phyloP scores from a whole-genome alignment of 2,113 vertebrate species.

The Antennarius striatus region DNA sequence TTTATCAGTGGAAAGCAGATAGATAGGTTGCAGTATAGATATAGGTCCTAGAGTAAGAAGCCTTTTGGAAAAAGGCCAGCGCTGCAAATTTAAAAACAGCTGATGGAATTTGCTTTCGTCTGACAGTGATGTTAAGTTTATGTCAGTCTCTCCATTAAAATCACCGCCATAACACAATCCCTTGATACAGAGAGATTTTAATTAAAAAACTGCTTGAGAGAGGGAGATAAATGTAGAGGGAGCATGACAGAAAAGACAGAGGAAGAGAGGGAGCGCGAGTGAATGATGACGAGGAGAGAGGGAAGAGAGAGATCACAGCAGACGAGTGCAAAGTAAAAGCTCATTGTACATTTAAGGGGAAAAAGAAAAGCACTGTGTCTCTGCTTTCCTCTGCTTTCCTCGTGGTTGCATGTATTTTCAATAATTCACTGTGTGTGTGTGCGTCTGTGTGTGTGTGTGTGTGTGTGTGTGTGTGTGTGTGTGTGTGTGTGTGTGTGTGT shows the following conservation, averaged over 20 bases:
- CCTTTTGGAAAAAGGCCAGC: conserved; percentile 54
- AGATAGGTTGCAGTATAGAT: conserved; percentile 35
- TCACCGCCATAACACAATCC: conserved; percentile 64
- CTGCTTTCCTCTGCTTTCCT: conserved; percentile 31
- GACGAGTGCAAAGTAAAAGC: conserved; percentile 58
- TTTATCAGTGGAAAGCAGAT: not conserved
- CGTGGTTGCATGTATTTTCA: conserved; percentile 14
- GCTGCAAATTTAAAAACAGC: conserved; percentile 57
- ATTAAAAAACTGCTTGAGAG: conserved; percentile 60
- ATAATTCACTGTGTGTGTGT: not conserved
- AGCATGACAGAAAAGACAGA: conserved; percentile 5
- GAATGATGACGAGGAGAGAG: not conserved
- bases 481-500: conserved; percentile 5
- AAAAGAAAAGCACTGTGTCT: conserved; percentile 31
- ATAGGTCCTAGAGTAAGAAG: conserved; percentile 50
- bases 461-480: conserved; percentile 12
- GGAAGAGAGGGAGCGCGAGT: not conserved
- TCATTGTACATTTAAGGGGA: conserved; percentile 31
- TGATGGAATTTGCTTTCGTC: conserved; percentile 69
- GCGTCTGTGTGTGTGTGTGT: conserved; percentile 1
- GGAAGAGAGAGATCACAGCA: conserved; percentile 24
- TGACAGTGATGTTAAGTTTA: conserved; percentile 70
- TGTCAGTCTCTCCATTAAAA: conserved; percentile 70
- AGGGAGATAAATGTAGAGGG: conserved; percentile 2
- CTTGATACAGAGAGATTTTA: conserved; percentile 69